Evolutionary conservation across 35 echinoderm and acorn worm genomes (phyloP).

Genomic region (Nesometra sesokonis): DNA sequence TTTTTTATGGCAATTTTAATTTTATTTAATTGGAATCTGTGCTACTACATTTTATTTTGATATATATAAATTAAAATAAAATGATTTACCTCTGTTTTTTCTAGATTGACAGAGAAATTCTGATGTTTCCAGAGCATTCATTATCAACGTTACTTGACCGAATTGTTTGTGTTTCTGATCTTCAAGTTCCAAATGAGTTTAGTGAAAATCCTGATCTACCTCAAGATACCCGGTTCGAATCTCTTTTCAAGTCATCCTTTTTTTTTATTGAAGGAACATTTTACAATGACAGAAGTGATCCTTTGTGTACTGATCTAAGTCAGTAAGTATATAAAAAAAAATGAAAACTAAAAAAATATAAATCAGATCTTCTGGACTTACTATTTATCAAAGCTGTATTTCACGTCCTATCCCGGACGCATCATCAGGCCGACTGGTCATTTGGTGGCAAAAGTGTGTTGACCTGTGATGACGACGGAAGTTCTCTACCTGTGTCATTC

Average conservation of each 20-base stretch:
- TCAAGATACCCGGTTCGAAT: constrained; percentile 25
- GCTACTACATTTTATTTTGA: no score
- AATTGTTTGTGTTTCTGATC: constrained; percentile 62
- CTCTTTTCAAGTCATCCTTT: constrained; percentile 68
- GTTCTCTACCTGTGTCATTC: no score
- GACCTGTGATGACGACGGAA: no score
- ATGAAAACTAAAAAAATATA: no score
- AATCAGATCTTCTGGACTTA: no score
- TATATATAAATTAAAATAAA: background rate
- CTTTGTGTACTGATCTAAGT: constrained; percentile 52
- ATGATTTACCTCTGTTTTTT: background rate
- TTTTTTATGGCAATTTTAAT: no score
- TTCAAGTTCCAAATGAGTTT: constrained; percentile 39
- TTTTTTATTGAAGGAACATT: constrained; percentile 82
- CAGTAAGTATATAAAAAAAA: no score
- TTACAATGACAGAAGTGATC: constrained; percentile 58
- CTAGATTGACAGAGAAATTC: constrained; percentile 48
- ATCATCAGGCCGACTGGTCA: no score
- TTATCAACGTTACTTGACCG: constrained; percentile 40
- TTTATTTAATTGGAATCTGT: no score
- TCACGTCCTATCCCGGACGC: no score
- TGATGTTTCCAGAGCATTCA: constrained; percentile 40
- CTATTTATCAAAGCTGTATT: no score
- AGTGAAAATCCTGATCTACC: constrained; percentile 51
- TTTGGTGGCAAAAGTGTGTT: no score